Percentiles rank a stretch among this genome's conserved stretches.
phyloP scores from a whole-genome alignment of 2,888 invertebrate species.

The Leucophora obtusa region DNA sequence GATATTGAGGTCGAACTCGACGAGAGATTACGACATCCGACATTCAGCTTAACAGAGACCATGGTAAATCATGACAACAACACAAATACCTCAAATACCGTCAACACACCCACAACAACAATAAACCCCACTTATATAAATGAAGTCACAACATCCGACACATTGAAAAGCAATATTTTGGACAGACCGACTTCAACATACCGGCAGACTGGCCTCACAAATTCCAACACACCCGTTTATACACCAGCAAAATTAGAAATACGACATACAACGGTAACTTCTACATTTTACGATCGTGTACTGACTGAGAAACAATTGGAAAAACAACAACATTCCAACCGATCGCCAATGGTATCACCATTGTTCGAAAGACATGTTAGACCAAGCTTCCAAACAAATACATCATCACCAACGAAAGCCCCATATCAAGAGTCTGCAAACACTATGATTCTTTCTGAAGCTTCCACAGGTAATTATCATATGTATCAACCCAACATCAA shows the following conservation, averaged over 20 bases:
- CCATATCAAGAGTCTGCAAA: slow-evolving; percentile 23
- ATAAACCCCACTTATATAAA: slow-evolving; percentile 52
- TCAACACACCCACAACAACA: slow-evolving; percentile 51
- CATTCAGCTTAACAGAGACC: slow-evolving; percentile 67
- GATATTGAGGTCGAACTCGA: slow-evolving; percentile 54
- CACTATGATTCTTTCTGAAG: slow-evolving; percentile 34
- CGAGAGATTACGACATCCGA: slow-evolving; percentile 54
- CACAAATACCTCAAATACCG: slow-evolving; percentile 62
- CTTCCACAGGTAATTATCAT: slow-evolving; percentile 62
- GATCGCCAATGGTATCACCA: slow-evolving; percentile 55
- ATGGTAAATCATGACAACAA: slow-evolving; percentile 61
- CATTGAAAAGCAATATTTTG: slow-evolving; percentile 46
- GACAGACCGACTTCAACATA: slow-evolving; percentile 71
- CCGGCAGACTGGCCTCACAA: slow-evolving; percentile 69
- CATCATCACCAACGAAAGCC: slow-evolving; percentile 51
- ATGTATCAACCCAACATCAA: slow-evolving; percentile 27
- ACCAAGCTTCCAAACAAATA: slow-evolving; percentile 23
- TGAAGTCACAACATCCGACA: slow-evolving; percentile 34
- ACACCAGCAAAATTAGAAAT: slow-evolving; percentile 76
- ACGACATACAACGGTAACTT: slow-evolving; percentile 78
- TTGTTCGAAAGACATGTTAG: slow-evolving; percentile 41
- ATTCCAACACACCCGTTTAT: slow-evolving; percentile 73
- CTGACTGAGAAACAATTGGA: slow-evolving; percentile 77
- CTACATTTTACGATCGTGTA: slow-evolving; percentile 78
- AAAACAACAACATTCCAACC: slow-evolving; percentile 70